These are phyloP conservation scores for Poecilus cupreus DNA, from an alignment of 2,888 invertebrate species.

Conservation along the genomic window DNA sequence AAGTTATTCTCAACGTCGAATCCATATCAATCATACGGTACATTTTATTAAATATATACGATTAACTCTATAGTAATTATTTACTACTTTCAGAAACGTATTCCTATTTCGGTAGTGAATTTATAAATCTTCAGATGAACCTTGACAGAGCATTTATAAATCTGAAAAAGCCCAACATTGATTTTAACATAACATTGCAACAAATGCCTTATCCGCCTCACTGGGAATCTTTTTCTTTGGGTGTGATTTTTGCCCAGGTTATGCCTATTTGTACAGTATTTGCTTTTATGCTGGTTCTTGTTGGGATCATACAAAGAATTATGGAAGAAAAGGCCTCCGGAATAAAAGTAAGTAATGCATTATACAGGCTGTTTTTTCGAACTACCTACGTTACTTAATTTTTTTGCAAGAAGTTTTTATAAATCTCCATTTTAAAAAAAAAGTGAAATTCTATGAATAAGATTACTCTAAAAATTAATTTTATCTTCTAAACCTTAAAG, in stretches of 20 bases:
- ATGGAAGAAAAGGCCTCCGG: constrained; percentile 79
- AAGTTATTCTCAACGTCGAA: not conserved
- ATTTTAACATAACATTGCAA: constrained; percentile 71
- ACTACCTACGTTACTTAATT: too few species aligned
- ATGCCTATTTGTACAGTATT: constrained; percentile 71
- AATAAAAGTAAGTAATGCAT: constrained; percentile 72
- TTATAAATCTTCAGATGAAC: constrained; percentile 77
- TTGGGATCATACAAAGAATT: constrained; percentile 74
- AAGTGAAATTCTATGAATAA: too few species aligned
- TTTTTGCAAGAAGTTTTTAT: too few species aligned
- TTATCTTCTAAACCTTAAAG: too few species aligned
- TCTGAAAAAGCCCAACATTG: constrained; percentile 61
- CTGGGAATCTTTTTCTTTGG: constrained; percentile 65
- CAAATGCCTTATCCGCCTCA: constrained; percentile 77
- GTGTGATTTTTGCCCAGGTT: constrained; percentile 68
- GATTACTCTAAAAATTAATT: too few species aligned
- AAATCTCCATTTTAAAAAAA: too few species aligned
- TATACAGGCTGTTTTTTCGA: too few species aligned
- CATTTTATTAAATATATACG: not conserved
- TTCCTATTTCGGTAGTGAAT: constrained; percentile 72
- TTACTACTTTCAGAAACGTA: not conserved
- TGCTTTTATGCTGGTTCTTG: constrained; percentile 74
- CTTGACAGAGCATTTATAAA: constrained; percentile 77
- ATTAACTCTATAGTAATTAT: not conserved
- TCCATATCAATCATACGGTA: constrained; percentile 13